Evolutionary conservation across 2,888 invertebrate genomes (phyloP), one percentile per base, ranked within the genome.

Genomic region (Xanthia togata): DNA sequence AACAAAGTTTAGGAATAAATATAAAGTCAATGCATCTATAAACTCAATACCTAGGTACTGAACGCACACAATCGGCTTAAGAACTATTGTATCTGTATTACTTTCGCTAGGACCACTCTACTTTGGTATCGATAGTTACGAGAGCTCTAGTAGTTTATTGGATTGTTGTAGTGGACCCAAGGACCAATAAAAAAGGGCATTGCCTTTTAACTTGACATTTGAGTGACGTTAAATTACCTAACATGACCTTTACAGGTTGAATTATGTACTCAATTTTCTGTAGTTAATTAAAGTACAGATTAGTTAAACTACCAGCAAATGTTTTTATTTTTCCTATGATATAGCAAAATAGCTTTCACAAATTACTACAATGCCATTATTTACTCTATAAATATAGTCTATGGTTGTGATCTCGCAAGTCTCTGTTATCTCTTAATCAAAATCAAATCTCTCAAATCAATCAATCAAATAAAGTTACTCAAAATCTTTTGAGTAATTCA

Each of bases 51-150:
- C 4, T 41, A 31, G 6, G 20, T 44, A 41, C 57, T 59, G 20
- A 26, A 23, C 53, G 26, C 35, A 67, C 17, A 64, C 41, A 68
- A 82, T 70, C 38, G 53, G 38, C n/a, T 82, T 70, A 62, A 59
- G 38, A 62, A 23, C 67, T 26, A 68, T 81, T 63, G 73, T 59
- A 67, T 70, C 69, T 78, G 11, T 38, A 65, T 62, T 59, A 50
- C 38, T 59, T 55, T 76, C n/a, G 23, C 1, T 20, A 38, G 50
- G 23, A 44, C 69, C 60, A 70, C 77, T 81, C 70, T 67, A 59
- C 44, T 44, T 41, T 65, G 14, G 62, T 44, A 67, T 71, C 65
- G 26, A 59, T 55, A 70, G 44, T 65, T n/a, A 31, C 44, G 38
- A 76, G 35, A 62, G 14, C 70, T 60, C 31, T 47, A 53, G 31